A percentile compares a stretch with the other conserved stretches of the same genome.
These are phyloP conservation scores for Podabrus alpinus DNA, from an alignment of 2,888 invertebrate species.

Conservation along the genomic window DNA sequence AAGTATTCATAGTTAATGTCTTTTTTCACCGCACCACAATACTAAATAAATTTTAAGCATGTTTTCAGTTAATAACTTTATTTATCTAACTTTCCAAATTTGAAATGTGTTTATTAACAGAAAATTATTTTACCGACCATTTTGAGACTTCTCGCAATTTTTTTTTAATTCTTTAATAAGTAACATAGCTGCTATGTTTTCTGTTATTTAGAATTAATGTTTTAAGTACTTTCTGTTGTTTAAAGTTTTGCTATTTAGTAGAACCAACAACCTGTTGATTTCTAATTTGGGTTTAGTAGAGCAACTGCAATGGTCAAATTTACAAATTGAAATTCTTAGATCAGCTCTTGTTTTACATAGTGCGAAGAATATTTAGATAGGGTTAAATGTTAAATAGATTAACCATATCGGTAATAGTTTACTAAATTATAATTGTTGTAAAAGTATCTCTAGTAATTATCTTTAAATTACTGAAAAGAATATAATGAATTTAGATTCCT, in stretches of 20 bases:
- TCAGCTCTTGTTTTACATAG: neutral
- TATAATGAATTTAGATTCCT: neutral
- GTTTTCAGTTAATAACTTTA: neutral
- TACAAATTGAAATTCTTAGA: neutral
- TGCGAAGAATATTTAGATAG: neutral
- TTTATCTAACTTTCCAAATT: neutral
- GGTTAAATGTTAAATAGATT: neutral
- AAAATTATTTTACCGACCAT: neutral
- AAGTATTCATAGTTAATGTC: neutral
- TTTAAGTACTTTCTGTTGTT: neutral
- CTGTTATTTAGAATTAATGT: neutral
- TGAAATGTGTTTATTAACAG: neutral
- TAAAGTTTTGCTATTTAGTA: neutral
- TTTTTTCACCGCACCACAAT: neutral
- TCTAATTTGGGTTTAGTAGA: neutral
- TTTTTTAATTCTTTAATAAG: too few species aligned
- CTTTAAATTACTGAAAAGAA: neutral
- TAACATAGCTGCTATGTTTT: too few species aligned
- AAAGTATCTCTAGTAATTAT: neutral
- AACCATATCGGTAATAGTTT: neutral
- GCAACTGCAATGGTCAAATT: neutral
- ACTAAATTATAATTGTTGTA: neutral
- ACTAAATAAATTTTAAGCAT: neutral
- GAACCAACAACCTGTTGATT: neutral
- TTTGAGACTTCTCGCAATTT: too few species aligned